Evolutionary conservation across 2,888 invertebrate genomes (phyloP).

Genomic region (Taenaris catops): DNA sequence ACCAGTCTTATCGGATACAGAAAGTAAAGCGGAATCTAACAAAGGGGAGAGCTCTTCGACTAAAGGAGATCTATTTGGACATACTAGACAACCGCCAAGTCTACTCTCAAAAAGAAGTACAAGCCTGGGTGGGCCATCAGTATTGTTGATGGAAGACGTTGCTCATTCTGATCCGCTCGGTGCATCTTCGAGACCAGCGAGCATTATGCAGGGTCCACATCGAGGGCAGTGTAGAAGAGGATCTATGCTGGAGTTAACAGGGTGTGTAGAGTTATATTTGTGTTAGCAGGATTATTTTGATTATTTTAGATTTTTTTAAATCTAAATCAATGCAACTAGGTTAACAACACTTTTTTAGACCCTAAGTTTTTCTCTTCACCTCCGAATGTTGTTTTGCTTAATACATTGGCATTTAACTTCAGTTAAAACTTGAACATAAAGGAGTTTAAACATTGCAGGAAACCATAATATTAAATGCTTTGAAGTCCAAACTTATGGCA

Average conservation of each 20-base stretch:
- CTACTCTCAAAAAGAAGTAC: constrained; percentile 66
- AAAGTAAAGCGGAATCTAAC: constrained; percentile 67
- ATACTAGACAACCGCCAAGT: constrained; percentile 55
- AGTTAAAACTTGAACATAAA: no score
- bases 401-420: no score
- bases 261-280: constrained; percentile 83
- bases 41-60: constrained; percentile 44
- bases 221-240: constrained; percentile 86
- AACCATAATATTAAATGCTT: no score
- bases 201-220: constrained; percentile 79
- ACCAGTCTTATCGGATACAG: constrained; percentile 78
- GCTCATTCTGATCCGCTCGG: constrained; percentile 81
- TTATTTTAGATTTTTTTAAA: no score
- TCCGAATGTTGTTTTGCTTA: no score
- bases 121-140: constrained; percentile 71
- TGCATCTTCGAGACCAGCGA: constrained; percentile 81
- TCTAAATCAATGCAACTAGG: no score
- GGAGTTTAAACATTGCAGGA: no score
- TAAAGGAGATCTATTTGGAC: constrained; percentile 29
- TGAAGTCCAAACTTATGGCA: no score
- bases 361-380: no score
- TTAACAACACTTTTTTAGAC: no score
- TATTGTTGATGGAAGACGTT: constrained; percentile 81
- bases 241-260: constrained; percentile 90
- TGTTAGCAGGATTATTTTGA: no score